Conservation (phyloP, 2,797 vertebrate genomes). For the Pelochelys cantorii region DNA sequence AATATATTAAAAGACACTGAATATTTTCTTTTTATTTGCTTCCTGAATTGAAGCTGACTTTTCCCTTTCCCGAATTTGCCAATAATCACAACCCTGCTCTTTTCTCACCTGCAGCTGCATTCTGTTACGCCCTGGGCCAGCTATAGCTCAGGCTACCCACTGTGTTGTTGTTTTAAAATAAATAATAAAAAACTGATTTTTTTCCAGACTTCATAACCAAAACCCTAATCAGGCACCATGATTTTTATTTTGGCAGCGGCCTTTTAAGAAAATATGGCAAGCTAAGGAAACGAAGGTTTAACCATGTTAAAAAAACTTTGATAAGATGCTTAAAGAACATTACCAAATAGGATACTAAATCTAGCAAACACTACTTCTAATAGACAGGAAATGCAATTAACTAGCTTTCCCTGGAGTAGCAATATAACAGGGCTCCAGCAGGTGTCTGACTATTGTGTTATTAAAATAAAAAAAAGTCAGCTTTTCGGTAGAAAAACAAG, state of each 20-base stretch:
- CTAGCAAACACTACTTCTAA: constrained; percentile 48
- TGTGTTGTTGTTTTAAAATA: neutral
- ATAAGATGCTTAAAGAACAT: constrained; percentile 60
- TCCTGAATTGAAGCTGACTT: constrained; percentile 14
- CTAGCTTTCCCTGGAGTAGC: constrained; percentile 44
- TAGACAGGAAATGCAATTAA: constrained; percentile 62
- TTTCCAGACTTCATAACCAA: neutral
- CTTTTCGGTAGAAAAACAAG: constrained; percentile 62
- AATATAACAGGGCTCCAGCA: constrained; percentile 44
- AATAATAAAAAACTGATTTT: neutral
- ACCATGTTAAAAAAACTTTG: constrained; percentile 2
- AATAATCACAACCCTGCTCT: neutral
- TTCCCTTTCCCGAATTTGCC: constrained; percentile 6
- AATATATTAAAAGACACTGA: neutral
- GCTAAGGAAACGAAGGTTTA: neutral
- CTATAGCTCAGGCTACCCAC: neutral
- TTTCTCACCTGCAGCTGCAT: neutral
- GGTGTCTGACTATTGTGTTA: constrained; percentile 58
- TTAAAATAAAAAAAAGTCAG: constrained; percentile 64
- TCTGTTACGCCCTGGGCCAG: neutral
- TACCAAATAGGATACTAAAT: constrained; percentile 22
- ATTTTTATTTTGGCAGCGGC: neutral
- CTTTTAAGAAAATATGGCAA: constrained; percentile 4
- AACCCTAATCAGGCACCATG: neutral
- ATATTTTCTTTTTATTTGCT: neutral